Base-by-base conservation (phyloP, 2,113 vertebrate genomes). In the Albula glossodonta region DNA sequence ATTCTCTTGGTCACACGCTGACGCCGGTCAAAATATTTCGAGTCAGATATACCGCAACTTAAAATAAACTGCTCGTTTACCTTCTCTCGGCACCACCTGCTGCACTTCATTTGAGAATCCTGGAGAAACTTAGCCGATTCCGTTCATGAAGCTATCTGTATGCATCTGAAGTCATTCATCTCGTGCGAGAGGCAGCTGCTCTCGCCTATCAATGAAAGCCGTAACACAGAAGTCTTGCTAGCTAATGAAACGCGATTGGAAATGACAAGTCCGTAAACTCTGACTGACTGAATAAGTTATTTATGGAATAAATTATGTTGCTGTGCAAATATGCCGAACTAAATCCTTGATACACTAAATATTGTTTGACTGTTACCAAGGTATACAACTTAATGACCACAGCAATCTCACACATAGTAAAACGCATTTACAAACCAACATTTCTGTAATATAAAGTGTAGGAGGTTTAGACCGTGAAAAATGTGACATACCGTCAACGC, bases 31-130 rank as follows among this genome's bases (percentile, higher is more conserved):
- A 74, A 74, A 74, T 74, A 31, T 74, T 3, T 10, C 66, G 66
- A 74, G 66, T 74, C 66, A 74, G 19, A 74, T 31, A 74, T 7
- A 74, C n/a, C n/a, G 66, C 5, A 19, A 74, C 66, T 74, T 31
- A 74, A 31, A 74, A 74, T 74, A 74, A 74, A 74, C 66, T 70
- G 60, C 60, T 63, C 60, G 60, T 63, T 63, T 31, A 74, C 66
- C 66, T 74, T 31, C 66, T 8, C 66, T 17, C 66, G n/a, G n/a
- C 66, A 19, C 66, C 66, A 74, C 66, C 66, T 74, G 66, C 66
- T 74, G 66, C 66, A 31, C 66, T 74, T 74, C 66, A 31, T 74
- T 19, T 74, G n/a, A n/a, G 66, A 74, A 74, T 74, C n/a, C n/a
- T 2, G n/a, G 66, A 74, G 66, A 74, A 74, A 74, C 22, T 74